Base-by-base conservation (phyloP, 2,888 invertebrate species). In the Platycheirus rosarum region DNA sequence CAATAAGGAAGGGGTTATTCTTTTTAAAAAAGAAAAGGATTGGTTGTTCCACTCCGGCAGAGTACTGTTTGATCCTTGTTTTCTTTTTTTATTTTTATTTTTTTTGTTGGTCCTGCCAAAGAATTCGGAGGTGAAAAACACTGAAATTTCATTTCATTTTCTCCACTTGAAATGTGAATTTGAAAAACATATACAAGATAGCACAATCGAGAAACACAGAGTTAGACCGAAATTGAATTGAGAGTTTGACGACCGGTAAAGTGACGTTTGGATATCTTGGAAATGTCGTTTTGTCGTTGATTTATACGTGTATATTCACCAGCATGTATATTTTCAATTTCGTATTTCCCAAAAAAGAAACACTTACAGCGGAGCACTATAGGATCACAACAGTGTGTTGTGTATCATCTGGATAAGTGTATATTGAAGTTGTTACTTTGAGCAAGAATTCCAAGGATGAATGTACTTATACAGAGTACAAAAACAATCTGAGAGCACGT, bases 171-270 rank as follows among this genome's bases (percentile, higher is more conserved):
- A 55, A 57, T 26, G 42, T 29, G 60, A 57, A 40, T 57, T 26
- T 26, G 26, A 26, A 7, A 32, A 32, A 32, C 8, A 32, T 32
- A 32, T 8, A 32, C 29, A 32, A 32, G 1, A 32, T 7, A 32
- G 8, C 29, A 8, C 29, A 32, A 32, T 32, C 29, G 8, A 32
- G 44, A 44, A 29, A 44, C 37, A 29, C 60, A 37, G 2, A 68
- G 51, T 37, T 23, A 23, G 20, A 63, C 13, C 35, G 57, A 74
- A 75, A 80, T 69, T 70, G 57, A 70, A 74, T 75, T 75, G 63
- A 44, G 63, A 60, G 75, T 80, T 75, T 80, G 79, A 80, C 69
- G 75, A 80, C 79, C 74, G 79, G 63, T 51, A 69, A 69, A 79
- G 79, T 74, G 79, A 74, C 74, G 32, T 74, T 79, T 49, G 69